Evolutionary conservation across 1,140 invertebrate genomes (phyloP).

Genomic region (Trachymyrmex cornetzi): DNA sequence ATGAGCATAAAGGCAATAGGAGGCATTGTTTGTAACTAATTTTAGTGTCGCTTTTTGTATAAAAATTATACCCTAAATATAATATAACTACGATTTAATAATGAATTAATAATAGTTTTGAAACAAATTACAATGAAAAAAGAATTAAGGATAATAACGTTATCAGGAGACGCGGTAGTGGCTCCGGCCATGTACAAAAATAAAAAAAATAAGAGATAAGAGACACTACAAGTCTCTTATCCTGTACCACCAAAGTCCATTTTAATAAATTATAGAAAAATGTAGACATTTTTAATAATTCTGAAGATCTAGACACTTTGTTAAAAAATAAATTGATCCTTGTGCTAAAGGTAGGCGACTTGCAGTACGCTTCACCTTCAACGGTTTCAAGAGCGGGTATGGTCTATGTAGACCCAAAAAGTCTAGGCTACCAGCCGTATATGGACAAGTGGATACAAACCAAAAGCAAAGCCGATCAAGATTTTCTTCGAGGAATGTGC

Average conservation of each 20-base stretch:
- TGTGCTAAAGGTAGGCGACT: slow-evolving; percentile 90
- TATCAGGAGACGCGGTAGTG: no score
- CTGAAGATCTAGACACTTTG: no score
- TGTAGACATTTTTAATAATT: no score
- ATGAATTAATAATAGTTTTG: not conserved
- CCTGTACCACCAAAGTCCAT: no score
- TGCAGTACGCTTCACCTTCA: slow-evolving; percentile 96
- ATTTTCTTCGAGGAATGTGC: slow-evolving; percentile 88
- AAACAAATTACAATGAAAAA: slow-evolving; percentile 15
- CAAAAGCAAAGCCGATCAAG: slow-evolving; percentile 86
- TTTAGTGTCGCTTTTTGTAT: not conserved
- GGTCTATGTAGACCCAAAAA: slow-evolving; percentile 97
- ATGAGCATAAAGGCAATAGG: no score
- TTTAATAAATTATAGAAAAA: not conserved
- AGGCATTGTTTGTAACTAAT: not conserved
- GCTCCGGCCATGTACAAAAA: no score
- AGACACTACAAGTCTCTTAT: no score
- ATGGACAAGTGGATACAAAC: slow-evolving; percentile 91
- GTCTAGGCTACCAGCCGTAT: slow-evolving; percentile 94
- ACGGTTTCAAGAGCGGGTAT: slow-evolving; percentile 96
- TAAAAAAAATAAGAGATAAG: no score
- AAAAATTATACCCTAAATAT: not conserved
- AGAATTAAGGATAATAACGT: slow-evolving; percentile 17
- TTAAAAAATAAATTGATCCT: not conserved
- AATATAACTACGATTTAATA: not conserved